Evolutionary conservation across 2,113 vertebrate species (phyloP).

Genomic region (Aplodontia rufa): DNA sequence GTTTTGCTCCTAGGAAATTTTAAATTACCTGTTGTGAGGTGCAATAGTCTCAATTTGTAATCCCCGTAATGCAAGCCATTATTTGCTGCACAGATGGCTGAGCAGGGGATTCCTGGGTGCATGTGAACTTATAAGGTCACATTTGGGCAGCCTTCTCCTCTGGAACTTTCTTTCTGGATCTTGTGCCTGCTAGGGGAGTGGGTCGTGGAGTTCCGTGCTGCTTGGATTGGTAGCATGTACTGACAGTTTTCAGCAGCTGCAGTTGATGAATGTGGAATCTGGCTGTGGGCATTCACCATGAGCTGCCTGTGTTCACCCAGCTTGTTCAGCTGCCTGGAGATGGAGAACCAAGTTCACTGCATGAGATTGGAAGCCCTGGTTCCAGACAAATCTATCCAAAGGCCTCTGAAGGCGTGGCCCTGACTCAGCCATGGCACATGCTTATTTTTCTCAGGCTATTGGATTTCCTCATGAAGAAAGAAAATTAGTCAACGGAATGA

Average conservation of each 20-base stretch:
- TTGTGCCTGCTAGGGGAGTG: neutral
- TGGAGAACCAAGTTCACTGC: neutral
- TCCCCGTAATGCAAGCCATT: neutral
- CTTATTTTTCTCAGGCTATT: neutral
- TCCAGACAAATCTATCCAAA: neutral
- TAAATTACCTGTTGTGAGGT: no score
- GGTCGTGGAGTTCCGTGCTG: slow-evolving; percentile 43
- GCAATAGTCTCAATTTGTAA: neutral
- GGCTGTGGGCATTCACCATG: neutral
- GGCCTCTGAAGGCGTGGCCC: neutral
- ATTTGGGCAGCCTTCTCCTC: neutral
- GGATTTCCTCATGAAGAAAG: neutral
- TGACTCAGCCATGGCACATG: no score
- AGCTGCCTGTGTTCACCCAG: neutral
- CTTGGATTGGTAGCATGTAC: neutral
- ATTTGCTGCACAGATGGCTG: neutral
- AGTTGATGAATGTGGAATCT: neutral
- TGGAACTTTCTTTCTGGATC: neutral
- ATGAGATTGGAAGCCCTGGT: neutral
- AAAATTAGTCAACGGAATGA: neutral
- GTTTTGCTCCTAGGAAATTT: neutral
- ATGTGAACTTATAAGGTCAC: neutral
- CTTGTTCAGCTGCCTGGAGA: neutral
- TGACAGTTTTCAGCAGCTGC: neutral
- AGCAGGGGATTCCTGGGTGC: neutral